These are phyloP conservation scores for Epinephelus moara DNA, from an alignment of 2,113 vertebrate species.

Conservation along the genomic window DNA sequence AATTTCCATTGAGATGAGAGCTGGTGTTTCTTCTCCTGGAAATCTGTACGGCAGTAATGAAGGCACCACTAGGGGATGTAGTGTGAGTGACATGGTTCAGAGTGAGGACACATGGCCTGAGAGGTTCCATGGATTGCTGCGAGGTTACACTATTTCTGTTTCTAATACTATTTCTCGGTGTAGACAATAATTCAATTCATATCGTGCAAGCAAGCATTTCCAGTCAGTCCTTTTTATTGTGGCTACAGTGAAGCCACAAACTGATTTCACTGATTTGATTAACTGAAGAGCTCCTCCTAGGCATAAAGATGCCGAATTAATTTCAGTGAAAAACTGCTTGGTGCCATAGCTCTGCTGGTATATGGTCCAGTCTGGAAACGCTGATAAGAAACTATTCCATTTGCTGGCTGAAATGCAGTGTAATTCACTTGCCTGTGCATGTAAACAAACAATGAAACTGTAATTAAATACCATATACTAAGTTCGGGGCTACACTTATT, in stretches of 20 bases:
- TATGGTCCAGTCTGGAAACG: conserved; percentile 58
- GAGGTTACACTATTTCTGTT: neutral
- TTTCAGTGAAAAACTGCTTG: conserved; percentile 65
- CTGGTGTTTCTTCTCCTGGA: neutral
- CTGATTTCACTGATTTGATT: conserved; percentile 81
- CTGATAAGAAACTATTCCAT: conserved; percentile 79
- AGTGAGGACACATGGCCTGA: conserved; percentile 25
- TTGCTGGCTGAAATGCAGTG: conserved; percentile 54
- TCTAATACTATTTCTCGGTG: conserved; percentile 37
- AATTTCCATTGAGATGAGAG: neutral
- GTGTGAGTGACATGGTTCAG: neutral
- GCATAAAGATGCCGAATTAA: conserved; percentile 75
- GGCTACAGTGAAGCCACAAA: conserved; percentile 54
- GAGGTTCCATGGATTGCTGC: conserved; percentile 17
- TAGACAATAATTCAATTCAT: conserved; percentile 68
- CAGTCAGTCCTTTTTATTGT: conserved; percentile 70
- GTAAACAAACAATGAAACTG: conserved; percentile 71
- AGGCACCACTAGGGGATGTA: neutral
- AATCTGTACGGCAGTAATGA: neutral
- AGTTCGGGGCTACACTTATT: conserved; percentile 64
- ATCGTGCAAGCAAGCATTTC: conserved; percentile 64
- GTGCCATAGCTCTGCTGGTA: conserved; percentile 45
- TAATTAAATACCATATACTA: conserved; percentile 75
- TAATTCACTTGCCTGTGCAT: conserved; percentile 76
- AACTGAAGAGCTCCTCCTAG: conserved; percentile 69